A percentile compares a stretch with the other conserved stretches of the same genome.
These are phyloP conservation scores for Dipodomys stephensi DNA, from an alignment of 2,113 vertebrate genomes.

Conservation along the genomic window DNA sequence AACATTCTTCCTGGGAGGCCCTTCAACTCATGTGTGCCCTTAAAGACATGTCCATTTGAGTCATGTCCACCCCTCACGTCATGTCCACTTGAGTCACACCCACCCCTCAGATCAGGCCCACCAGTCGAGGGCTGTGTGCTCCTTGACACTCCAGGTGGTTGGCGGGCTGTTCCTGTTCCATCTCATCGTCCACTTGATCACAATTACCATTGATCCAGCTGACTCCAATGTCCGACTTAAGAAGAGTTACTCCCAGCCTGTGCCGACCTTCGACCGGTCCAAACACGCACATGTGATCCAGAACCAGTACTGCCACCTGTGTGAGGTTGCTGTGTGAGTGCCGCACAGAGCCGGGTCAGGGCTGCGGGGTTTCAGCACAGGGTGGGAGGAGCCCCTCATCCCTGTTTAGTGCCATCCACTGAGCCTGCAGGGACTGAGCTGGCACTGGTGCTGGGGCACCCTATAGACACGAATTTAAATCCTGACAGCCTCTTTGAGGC, in stretches of 20 bases:
- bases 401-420: background rate
- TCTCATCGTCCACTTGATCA: constrained; percentile 82
- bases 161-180: constrained; percentile 81
- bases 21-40: background rate
- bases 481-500: background rate
- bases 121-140: background rate
- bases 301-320: constrained; percentile 88
- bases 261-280: constrained; percentile 85
- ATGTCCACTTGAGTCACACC: too few relatives aligned
- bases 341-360: background rate
- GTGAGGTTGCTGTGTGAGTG: constrained; percentile 87
- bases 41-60: too few relatives aligned
- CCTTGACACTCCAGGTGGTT: constrained; percentile 85
- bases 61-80: too few relatives aligned
- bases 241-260: constrained; percentile 82
- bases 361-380: background rate
- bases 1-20: background rate
- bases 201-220: constrained; percentile 86
- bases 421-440: background rate
- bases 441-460: background rate
- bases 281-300: constrained; percentile 88
- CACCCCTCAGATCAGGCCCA: too few relatives aligned
- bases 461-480: background rate
- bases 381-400: background rate
- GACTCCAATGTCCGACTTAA: constrained; percentile 83